Evolutionary conservation across 2,113 vertebrate genomes (phyloP), one percentile per base, ranked within the genome.

Genomic region (Chionis minor): DNA sequence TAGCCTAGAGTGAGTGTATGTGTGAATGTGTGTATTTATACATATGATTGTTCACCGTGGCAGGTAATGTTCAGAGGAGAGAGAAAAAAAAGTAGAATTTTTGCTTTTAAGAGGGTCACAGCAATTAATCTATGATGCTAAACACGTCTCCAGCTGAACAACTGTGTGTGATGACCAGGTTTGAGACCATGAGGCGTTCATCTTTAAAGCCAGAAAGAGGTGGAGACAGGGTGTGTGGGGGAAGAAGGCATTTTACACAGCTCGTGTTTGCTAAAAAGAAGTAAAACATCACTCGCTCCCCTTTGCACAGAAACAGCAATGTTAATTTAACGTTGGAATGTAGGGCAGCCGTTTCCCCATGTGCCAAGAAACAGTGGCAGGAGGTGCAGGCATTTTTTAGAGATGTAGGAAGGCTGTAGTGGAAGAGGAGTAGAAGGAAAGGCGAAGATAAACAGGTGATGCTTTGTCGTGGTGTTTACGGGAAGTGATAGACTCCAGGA

Each of bases 151-250:
- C 58, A 71, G 55, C 45, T 73, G n/a, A 82, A 19, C 3, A 49
- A 15, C 7, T 18, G 49, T 42, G 14, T 52, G 21, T 49, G 33
- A 35, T 72, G 49, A 52, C 10, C 30, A 23, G 35, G 18, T 35
- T 63, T 82, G 72, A 75, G 40, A 24, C 6, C 69, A 16, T 9
- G 22, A 69, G 58, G 21, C 40, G 6, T 30, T 30, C 14, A 59
- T 42, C 71, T 51, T 72, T 59, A 63, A 67, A 90, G 56, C 20
- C 71, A 59, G 66, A 67, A 69, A 88, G 44, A 40, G 5, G 27
- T 58, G 14, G 32, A 79, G n/a, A 35, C 58, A 28, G 5, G 20
- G 11, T 6, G 1, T 18, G 7, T 0, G 2, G 14, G 40, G 40
- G 26, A 54, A 51, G 22, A 65, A 44, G 9, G 42, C 26, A 8